These are phyloP conservation scores for Gallinago solitaria DNA, from an alignment of 2,797 vertebrate species.

Conservation along the genomic window DNA sequence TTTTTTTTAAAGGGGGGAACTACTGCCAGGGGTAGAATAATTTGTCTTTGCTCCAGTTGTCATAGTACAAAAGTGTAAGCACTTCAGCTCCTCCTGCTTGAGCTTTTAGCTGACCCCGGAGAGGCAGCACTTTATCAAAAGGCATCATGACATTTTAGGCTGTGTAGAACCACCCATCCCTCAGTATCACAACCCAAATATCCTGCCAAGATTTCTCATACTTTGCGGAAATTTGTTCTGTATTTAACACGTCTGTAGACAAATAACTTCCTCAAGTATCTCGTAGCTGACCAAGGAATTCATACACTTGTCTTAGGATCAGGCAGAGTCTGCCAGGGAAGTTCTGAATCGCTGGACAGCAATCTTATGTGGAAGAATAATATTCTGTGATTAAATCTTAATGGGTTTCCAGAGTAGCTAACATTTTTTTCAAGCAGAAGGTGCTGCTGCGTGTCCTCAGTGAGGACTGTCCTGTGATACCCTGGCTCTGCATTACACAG, in stretches of 20 bases:
- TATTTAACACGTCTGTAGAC: neutral
- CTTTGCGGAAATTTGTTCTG: neutral
- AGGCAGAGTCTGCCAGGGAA: neutral
- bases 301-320: neutral
- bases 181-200: neutral
- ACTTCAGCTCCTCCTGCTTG: neutral
- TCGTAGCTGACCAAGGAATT: neutral
- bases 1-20: neutral
- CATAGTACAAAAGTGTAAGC: neutral
- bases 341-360: slow-evolving; percentile 7
- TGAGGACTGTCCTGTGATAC: neutral
- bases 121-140: slow-evolving; percentile 9
- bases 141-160: neutral
- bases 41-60: slow-evolving; percentile 45
- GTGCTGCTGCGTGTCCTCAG: neutral
- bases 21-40: slow-evolving; percentile 21
- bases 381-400: slow-evolving; percentile 33
- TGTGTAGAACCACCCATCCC: neutral
- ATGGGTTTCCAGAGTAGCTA: slow-evolving; percentile 7
- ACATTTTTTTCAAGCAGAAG: neutral
- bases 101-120: slow-evolving; percentile 52
- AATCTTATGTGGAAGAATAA: slow-evolving; percentile 25
- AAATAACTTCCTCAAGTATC: neutral
- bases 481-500: neutral
- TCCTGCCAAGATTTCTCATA: neutral